These are phyloP conservation scores for Amblyornis subalaris DNA, from an alignment of 2,113 vertebrate species.

Conservation along the genomic window DNA sequence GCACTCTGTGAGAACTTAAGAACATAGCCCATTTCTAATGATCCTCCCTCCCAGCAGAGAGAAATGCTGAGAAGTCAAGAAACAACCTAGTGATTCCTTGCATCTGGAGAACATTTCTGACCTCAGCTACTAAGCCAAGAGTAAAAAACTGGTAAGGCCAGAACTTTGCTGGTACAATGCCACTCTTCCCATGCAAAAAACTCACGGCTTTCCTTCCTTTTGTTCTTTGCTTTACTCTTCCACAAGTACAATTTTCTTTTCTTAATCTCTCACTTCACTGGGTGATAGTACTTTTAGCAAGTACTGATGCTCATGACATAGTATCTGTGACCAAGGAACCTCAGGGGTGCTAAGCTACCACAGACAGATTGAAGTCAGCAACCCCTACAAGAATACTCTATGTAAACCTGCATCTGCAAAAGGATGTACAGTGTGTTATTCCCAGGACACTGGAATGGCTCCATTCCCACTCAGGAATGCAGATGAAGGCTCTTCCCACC, in stretches of 20 bases:
- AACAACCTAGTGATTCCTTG: neutral
- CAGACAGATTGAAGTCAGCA: neutral
- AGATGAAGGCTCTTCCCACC: neutral
- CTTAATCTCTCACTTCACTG: neutral
- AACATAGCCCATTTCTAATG: neutral
- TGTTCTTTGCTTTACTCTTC: neutral
- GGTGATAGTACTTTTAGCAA: neutral
- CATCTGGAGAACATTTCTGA: neutral
- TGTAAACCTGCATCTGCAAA: neutral
- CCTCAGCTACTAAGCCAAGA: neutral
- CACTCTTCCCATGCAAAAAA: neutral
- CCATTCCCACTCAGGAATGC: neutral
- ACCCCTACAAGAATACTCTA: neutral
- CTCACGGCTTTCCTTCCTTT: neutral
- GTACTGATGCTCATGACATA: neutral
- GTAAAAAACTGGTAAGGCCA: neutral
- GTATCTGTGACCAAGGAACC: neutral
- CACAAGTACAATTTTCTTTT: neutral
- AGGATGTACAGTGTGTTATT: neutral
- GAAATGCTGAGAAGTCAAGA: neutral
- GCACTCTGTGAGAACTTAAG: neutral
- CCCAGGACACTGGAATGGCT: neutral
- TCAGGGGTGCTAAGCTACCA: neutral
- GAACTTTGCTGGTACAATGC: neutral
- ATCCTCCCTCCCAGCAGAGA: neutral